A percentile compares a stretch with the other conserved stretches of the same genome.
Conservation (phyloP, 2,113 vertebrate genomes). For the Hippoglossus stenolepis region DNA sequence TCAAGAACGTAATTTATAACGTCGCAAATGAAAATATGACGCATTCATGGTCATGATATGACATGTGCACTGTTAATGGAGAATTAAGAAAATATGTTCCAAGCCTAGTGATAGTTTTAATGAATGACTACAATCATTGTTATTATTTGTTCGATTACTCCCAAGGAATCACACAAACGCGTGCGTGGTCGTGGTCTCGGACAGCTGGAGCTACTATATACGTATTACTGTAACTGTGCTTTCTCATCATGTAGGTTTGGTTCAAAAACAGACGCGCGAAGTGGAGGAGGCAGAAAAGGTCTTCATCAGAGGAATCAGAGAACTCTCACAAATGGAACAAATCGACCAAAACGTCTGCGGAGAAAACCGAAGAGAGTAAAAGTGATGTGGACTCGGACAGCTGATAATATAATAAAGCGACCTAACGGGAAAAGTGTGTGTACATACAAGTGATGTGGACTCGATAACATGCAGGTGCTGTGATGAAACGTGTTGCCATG, state of each 20-base stretch:
- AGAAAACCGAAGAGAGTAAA: slow-evolving; percentile 91
- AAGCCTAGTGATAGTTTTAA: no score
- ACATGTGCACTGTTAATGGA: no score
- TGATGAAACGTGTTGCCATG: slow-evolving; percentile 86
- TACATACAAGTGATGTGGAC: slow-evolving; percentile 62
- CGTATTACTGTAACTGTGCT: neutral
- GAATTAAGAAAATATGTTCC: no score
- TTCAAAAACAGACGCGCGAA: slow-evolving; percentile 99
- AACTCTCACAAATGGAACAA: slow-evolving; percentile 95
- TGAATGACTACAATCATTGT: no score
- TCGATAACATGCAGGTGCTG: slow-evolving; percentile 55
- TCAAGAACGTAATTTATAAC: no score
- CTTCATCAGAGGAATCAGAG: slow-evolving; percentile 97
- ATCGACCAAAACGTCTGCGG: slow-evolving; percentile 85
- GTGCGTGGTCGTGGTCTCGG: neutral
- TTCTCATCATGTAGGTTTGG: slow-evolving; percentile 88
- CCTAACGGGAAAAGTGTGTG: slow-evolving; percentile 62
- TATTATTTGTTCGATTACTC: no score
- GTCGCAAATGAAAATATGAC: no score
- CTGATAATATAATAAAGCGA: slow-evolving; percentile 82
- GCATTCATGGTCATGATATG: no score
- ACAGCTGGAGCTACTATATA: neutral
- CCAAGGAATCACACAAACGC: no score
- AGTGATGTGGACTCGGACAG: slow-evolving; percentile 97
- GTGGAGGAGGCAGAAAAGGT: slow-evolving; percentile 97